phyloP scores from a whole-genome alignment of 2,888 invertebrate species.

The Cryptocephalus primarius region DNA sequence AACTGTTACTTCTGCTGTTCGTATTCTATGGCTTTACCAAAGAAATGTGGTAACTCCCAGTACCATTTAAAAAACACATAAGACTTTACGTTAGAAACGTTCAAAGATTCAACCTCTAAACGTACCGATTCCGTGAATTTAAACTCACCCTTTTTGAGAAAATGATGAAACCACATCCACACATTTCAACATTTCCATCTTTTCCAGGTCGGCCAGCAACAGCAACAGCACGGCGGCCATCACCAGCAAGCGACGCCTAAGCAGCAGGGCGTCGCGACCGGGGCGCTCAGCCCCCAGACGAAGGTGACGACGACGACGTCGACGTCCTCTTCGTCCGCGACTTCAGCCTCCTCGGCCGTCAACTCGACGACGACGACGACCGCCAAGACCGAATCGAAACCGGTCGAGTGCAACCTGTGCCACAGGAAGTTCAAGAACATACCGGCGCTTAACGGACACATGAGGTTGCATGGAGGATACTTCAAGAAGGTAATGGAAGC shows the following conservation, averaged over 20 bases:
- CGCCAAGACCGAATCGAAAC: constrained; percentile 57
- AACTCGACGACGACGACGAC: constrained; percentile 25
- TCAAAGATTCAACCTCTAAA: no score
- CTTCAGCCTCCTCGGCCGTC: constrained; percentile 20
- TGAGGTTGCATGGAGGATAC: constrained; percentile 95
- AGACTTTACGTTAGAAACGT: no score
- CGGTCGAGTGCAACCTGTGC: constrained; percentile 91
- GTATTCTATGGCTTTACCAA: no score
- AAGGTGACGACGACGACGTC: constrained; percentile 33
- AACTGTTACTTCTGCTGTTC: no score
- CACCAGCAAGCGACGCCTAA: constrained; percentile 12
- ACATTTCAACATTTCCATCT: no score
- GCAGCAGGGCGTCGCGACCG: constrained; percentile 9
- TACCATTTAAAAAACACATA: no score
- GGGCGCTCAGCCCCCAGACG: constrained; percentile 29
- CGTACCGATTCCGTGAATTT: no score
- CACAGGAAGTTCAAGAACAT: constrained; percentile 95
- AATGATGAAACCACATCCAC: no score
- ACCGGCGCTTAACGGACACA: constrained; percentile 95
- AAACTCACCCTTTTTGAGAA: no score
- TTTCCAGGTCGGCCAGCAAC: constrained; percentile 14
- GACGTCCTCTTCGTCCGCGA: constrained; percentile 21
- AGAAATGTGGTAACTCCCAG: no score
- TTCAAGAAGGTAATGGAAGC: constrained; percentile 72
- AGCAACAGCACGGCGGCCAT: constrained; percentile 15